Evolutionary conservation across 2,888 invertebrate genomes (phyloP).

Genomic region (Metellina segmentata): DNA sequence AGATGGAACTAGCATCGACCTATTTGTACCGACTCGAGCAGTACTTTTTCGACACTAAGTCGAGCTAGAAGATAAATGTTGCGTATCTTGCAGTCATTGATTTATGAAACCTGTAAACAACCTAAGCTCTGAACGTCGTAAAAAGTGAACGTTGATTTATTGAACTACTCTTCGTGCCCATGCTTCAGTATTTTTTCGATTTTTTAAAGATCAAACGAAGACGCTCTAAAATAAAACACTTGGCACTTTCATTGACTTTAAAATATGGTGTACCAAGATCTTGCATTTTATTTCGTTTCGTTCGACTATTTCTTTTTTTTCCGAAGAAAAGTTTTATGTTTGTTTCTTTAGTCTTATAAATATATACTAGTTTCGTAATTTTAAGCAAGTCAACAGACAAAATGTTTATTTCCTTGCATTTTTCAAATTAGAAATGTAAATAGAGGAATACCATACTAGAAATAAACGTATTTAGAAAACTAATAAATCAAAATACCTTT

Average conservation of each 20-base stretch:
- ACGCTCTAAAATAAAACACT: background rate
- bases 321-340: background rate
- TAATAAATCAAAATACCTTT: too few relatives aligned
- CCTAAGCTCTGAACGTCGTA: constrained; percentile 27
- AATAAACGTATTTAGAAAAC: too few relatives aligned
- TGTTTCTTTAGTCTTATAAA: background rate
- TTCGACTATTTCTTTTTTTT: background rate
- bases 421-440: too few relatives aligned
- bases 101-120: constrained; percentile 53
- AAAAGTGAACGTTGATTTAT: constrained; percentile 43
- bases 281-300: background rate
- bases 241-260: background rate
- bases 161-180: background rate
- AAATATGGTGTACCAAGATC: background rate
- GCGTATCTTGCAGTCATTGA: constrained; percentile 31
- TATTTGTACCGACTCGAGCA: background rate
- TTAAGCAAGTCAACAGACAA: too few relatives aligned
- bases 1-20: constrained; percentile 20
- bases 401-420: too few relatives aligned
- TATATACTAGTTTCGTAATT: background rate
- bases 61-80: constrained; percentile 21
- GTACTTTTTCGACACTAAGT: constrained; percentile 11
- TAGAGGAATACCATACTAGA: too few relatives aligned
- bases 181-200: background rate
- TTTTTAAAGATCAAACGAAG: background rate